Conservation (phyloP, 2,797 vertebrate genomes). For the Pipistrellus pygmaeus region DNA sequence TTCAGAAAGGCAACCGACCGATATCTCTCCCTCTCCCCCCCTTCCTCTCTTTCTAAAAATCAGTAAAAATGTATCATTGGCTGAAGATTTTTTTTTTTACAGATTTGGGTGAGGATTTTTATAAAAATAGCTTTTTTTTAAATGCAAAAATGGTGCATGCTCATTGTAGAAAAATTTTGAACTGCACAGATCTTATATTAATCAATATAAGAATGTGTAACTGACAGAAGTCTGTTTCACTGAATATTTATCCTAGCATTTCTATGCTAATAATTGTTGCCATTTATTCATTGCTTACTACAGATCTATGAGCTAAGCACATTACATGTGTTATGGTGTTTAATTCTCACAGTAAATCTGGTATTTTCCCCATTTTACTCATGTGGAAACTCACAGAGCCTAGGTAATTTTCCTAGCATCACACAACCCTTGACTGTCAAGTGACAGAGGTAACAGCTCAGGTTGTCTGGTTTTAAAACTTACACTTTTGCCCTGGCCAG, state of each 20-base stretch:
- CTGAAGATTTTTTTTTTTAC: neutral
- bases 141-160: neutral
- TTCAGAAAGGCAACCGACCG: neutral
- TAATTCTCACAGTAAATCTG: neutral
- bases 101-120: neutral
- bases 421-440: neutral
- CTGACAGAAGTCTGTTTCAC: neutral
- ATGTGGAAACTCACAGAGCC: neutral
- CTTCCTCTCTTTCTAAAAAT: neutral
- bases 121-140: neutral
- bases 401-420: neutral
- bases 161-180: neutral
- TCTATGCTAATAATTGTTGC: neutral
- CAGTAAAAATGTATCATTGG: neutral
- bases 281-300: neutral
- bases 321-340: neutral
- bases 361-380: neutral
- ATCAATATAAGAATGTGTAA: neutral
- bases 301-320: neutral
- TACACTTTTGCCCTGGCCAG: too few relatives aligned
- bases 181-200: too few relatives aligned
- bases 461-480: neutral
- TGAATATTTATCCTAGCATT: neutral
- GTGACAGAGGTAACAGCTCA: slow-evolving; percentile 5
- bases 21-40: neutral